Evolutionary conservation across 2,113 vertebrate species (phyloP).

Genomic region (Connochaetes taurinus): DNA sequence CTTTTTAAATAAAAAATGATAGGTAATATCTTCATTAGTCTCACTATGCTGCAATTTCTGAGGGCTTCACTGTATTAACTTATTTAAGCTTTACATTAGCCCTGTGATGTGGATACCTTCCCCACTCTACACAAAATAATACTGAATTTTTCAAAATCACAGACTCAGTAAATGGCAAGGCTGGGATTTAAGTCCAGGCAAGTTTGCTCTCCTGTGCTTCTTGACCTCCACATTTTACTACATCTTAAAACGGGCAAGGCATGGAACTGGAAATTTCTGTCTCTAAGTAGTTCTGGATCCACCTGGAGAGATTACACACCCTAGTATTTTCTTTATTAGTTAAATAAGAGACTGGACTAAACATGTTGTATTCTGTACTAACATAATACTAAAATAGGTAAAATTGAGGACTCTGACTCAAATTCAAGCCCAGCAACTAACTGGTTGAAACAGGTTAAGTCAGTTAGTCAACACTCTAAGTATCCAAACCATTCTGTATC

Average conservation of each 20-base stretch:
- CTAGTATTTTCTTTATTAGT: background rate
- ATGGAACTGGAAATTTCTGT: background rate
- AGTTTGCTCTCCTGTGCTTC: background rate
- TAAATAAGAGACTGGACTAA: background rate
- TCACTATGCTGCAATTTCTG: background rate
- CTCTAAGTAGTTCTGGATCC: background rate
- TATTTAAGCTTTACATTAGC: background rate
- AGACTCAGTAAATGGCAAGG: background rate
- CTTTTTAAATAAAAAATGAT: background rate
- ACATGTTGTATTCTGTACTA: background rate
- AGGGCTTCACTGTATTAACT: background rate
- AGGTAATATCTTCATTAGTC: background rate
- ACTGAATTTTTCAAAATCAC: background rate
- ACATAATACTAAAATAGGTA: background rate
- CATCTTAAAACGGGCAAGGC: background rate
- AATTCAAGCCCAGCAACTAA: background rate
- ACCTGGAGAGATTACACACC: background rate
- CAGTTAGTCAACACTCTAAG: background rate
- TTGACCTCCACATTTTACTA: background rate
- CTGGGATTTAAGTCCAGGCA: background rate
- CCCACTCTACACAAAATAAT: background rate
- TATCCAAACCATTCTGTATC: background rate
- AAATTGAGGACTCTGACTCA: background rate
- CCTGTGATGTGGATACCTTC: background rate
- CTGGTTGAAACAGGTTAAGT: background rate